Base-by-base conservation (phyloP, 2,113 vertebrate genomes). In the Phalacrocorax carbo region DNA sequence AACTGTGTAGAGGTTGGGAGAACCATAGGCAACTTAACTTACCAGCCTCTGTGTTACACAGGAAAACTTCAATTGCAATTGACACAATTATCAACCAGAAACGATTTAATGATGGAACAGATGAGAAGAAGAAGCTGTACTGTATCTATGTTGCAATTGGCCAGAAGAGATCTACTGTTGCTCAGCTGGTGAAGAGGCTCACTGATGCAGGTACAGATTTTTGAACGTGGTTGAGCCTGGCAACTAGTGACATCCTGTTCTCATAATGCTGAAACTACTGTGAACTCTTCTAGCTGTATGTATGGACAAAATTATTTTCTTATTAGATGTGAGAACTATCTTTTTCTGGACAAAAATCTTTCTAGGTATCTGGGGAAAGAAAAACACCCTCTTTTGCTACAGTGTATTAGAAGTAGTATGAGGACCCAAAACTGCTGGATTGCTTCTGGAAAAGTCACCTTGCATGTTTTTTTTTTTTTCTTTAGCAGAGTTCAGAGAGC, bases 71-170 rank as follows among this genome's bases (percentile, higher is more conserved):
- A 21, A 99, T 99, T 98, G 99, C 99, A 82, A 99, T 99, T 38
- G 99, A 99, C 96, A 99, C 99, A 19, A 99, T 99, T 93, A 99
- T 99, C 97, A 99, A 99, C 98, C 99, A 99, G 98, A 99, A 99
- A 91, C 98, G 99, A 32, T 99, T 99, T 95, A 99, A 99, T 1
- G 99, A 99, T 0, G 99, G 99, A 40, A 98, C 99, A 4, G 99
- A 99, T 52, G 99, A 99, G 97, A 99, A 99, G 91, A 99, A 99
- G 98, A 99, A 99, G 97, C 98, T 99, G 38, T 99, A 99, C 97
- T 99, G 99, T 88, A 99, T 99, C 97, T 99, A 99, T 8, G 99
- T 99, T 22, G 99, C 99, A 86, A 99, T 99, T 48, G 99, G 99
- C n/a, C 99, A 99, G 97, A 99, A 99, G 97, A 98, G 99, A 55